Base-by-base conservation (phyloP, 2,113 vertebrate species). In the Mionectes macconnelli region DNA sequence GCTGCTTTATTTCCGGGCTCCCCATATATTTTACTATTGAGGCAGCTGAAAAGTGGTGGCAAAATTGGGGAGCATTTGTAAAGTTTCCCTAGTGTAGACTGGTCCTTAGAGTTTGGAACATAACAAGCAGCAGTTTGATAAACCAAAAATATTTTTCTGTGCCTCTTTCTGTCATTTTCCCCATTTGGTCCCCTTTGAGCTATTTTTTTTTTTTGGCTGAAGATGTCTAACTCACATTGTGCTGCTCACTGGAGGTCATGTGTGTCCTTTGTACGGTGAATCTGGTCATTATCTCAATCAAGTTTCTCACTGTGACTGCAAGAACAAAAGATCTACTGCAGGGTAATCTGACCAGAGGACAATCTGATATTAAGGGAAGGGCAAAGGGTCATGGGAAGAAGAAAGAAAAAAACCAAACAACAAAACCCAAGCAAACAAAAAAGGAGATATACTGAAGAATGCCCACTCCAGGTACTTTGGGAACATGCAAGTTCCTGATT, bases 191-290 rank as follows among this genome's bases (percentile, higher is more conserved):
- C 85, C 90, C 82, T 91, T 87, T 31, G 33, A 93, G 67, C 20
- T 74, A 16, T 35, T 49, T 37, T 60, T 33, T 75, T 75, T 35
- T 84, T 52, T 52, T 28, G 25, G 24, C 82, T 94, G 92, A 95
- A 96, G 86, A 85, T 93, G 91, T 95, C 92, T 97, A 94, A 97
- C 95, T 96, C 93, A 94, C 94, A 93, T 93, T 90, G 94, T 85
- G 95, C 93, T 96, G 89, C 91, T 92, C 96, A 96, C 88, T 93
- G 94, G 87, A 94, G 93, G 76, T 74, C 96, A 97, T 83, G 62
- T 92, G 90, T 94, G 89, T 95, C 93, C 95, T 94, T 91, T 94
- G 84, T 86, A 91, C 35, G 84, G 86, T 91, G 89, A 77, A 96
- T 94, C 75, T 96, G 94, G 93, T 75, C 89, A 96, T 93, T 97